phyloP scores from a whole-genome alignment of 2,113 vertebrate genomes.

The Orientallactaga bullata region DNA sequence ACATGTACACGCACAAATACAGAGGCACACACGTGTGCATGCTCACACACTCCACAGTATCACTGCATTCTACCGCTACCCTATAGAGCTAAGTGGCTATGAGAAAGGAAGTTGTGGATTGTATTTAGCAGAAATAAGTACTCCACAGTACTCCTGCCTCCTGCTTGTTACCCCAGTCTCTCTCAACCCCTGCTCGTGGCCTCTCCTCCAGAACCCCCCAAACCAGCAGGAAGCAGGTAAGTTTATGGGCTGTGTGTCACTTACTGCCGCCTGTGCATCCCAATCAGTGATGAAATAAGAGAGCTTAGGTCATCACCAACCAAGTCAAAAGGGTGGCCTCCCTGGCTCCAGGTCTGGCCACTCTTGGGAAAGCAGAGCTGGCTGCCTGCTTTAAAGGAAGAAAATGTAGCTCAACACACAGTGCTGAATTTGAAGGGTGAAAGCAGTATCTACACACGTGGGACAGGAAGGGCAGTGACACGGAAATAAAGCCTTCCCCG shows the following conservation, averaged over 20 bases:
- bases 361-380: constrained; percentile 66
- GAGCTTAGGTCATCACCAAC: constrained; percentile 27
- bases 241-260: constrained; percentile 42
- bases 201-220: constrained; percentile 67
- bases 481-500: neutral
- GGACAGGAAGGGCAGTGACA: neutral
- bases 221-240: constrained; percentile 82
- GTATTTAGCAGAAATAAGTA: neutral
- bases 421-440: neutral
- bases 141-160: neutral
- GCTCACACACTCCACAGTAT: neutral
- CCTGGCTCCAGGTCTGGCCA: constrained; percentile 14
- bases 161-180: constrained; percentile 54
- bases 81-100: neutral
- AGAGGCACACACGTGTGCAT: neutral
- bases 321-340: neutral
- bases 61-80: neutral
- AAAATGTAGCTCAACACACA: constrained; percentile 47
- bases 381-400: constrained; percentile 1
- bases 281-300: constrained; percentile 50
- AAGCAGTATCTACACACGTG: neutral
- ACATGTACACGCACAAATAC: neutral
- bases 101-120: neutral
- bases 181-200: neutral
- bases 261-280: neutral